These are phyloP conservation scores for Chrysomallon squamiferum DNA, from an alignment of 1,140 invertebrate species.

Conservation along the genomic window DNA sequence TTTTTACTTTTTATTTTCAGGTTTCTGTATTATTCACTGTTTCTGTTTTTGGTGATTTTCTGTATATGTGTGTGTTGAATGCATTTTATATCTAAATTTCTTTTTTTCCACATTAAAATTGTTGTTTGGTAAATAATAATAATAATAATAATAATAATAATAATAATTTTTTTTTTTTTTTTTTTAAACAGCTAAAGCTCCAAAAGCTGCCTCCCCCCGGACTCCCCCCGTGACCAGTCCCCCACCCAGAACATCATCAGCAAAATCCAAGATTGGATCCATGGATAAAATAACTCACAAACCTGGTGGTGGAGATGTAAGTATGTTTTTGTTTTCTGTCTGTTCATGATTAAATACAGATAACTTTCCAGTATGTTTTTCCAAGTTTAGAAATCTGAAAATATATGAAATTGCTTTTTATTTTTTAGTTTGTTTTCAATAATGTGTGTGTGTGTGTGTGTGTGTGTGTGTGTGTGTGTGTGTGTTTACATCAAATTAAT, in stretches of 20 bases:
- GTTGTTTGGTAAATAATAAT: no score
- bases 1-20: no score
- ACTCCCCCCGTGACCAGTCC: slow-evolving; percentile 3
- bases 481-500: background rate
- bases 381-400: background rate
- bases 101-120: no score
- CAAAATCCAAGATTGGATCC: slow-evolving; percentile 87
- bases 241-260: background rate
- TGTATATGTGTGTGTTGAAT: no score
- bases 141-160: no score
- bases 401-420: background rate
- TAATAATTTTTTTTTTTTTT: no score
- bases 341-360: background rate
- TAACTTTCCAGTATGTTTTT: background rate
- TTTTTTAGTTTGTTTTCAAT: background rate
- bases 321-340: background rate
- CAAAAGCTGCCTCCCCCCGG: background rate
- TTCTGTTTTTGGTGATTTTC: no score
- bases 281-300: slow-evolving; percentile 89
- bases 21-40: no score
- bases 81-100: no score
- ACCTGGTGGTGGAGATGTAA: slow-evolving; percentile 79
- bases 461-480: background rate
- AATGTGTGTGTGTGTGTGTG: background rate
- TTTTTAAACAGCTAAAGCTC: background rate